phyloP scores from a whole-genome alignment of 2,113 vertebrate genomes.

The Buteo buteo region DNA sequence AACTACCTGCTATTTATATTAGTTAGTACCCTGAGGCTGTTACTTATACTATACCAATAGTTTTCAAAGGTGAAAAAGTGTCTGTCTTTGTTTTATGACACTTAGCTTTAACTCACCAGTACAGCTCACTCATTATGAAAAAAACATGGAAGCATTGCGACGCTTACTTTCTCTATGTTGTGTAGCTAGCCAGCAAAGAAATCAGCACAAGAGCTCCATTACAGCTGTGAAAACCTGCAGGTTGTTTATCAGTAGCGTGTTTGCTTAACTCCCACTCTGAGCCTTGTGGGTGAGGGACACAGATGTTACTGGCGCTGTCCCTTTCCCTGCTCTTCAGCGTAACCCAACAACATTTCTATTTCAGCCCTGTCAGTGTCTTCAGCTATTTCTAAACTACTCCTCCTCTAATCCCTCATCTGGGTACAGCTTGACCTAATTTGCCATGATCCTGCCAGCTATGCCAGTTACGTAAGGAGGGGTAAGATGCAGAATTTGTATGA shows the following conservation, averaged over 20 bases:
- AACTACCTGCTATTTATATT: neutral
- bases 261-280: neutral
- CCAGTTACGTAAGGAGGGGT: neutral
- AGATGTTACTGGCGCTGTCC: rapidly evolving
- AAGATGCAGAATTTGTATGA: neutral
- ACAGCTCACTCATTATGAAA: neutral
- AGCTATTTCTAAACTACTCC: neutral
- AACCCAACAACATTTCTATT: neutral
- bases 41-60: neutral
- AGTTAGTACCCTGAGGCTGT: neutral
- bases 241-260: rapidly evolving
- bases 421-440: conserved; percentile 40
- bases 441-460: neutral
- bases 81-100: neutral
- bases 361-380: neutral
- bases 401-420: conserved; percentile 22
- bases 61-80: neutral
- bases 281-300: neutral
- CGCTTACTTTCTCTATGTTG: neutral
- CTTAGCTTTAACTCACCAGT: neutral
- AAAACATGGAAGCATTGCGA: rapidly evolving
- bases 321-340: neutral
- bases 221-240: neutral
- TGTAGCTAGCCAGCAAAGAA: neutral
- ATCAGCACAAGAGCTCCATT: neutral